These are phyloP conservation scores for Coracopsis vasa DNA, from an alignment of 2,113 vertebrate genomes.

Conservation along the genomic window DNA sequence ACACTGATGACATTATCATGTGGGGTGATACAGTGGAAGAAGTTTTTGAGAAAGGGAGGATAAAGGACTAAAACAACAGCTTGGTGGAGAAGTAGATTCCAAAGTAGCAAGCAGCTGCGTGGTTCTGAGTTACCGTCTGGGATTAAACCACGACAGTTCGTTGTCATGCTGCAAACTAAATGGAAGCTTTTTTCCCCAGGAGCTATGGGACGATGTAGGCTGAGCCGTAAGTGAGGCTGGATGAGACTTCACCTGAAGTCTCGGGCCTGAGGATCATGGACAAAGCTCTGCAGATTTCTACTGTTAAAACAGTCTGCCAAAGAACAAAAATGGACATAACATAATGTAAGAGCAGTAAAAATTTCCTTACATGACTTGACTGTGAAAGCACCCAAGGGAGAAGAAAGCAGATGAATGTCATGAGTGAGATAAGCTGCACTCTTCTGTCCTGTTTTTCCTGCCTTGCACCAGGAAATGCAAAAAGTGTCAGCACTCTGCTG, in stretches of 20 bases:
- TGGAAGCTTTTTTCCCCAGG: neutral
- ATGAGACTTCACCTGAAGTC: neutral
- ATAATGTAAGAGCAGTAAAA: neutral
- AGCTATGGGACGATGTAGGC: neutral
- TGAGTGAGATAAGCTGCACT: fast-evolving
- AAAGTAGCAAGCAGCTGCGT: too few species aligned
- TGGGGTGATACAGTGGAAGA: too few species aligned
- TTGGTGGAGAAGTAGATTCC: too few species aligned
- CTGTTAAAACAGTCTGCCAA: neutral
- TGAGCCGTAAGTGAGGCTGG: neutral
- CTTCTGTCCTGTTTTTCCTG: neutral
- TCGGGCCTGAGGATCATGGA: neutral
- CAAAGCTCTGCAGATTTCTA: neutral
- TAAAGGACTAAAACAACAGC: too few species aligned
- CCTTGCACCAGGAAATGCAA: neutral
- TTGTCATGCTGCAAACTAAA: neutral
- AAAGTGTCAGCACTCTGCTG: neutral
- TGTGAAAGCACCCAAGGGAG: neutral
- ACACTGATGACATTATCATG: too few species aligned
- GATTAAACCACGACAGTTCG: too few species aligned
- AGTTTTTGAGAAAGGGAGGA: too few species aligned
- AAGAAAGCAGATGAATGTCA: neutral
- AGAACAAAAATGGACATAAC: neutral
- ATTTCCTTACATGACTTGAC: neutral
- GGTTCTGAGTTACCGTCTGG: too few species aligned